These are phyloP conservation scores for Danio albolineatus DNA, from an alignment of 2,797 vertebrate genomes.

Conservation along the genomic window DNA sequence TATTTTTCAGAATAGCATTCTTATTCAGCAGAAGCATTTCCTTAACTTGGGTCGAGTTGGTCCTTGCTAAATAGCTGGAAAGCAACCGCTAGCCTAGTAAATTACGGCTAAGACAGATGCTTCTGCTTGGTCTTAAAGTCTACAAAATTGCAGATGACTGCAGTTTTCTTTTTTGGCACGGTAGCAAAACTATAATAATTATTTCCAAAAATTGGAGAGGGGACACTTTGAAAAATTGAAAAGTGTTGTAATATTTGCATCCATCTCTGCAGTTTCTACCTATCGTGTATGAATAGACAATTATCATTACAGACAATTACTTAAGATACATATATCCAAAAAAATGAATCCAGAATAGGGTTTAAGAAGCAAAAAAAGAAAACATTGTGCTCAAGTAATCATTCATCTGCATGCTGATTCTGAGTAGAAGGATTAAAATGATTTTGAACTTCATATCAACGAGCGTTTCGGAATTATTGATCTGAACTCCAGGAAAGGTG, in stretches of 20 bases:
- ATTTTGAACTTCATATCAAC: conserved; percentile 28
- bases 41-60: not conserved
- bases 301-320: conserved; percentile 9
- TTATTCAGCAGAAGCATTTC: too few relatives aligned
- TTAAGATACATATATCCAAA: conserved; percentile 7
- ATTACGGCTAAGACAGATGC: not conserved
- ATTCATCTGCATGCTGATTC: conserved; percentile 25
- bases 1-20: too few relatives aligned
- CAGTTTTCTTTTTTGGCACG: conserved; percentile 13
- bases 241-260: conserved; percentile 4
- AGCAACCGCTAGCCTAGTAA: conserved; percentile 10
- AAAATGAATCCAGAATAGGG: not conserved
- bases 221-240: not conserved
- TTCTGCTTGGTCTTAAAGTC: conserved; percentile 7
- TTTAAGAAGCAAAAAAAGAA: not conserved
- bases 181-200: conserved; percentile 11
- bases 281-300: not conserved
- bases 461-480: conserved; percentile 15
- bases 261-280: conserved; percentile 7
- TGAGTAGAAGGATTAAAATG: conserved; percentile 18
- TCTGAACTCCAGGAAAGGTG: conserved; percentile 45
- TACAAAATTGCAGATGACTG: not conserved
- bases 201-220: not conserved
- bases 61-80: conserved; percentile 9
- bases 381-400: not conserved